Conservation (phyloP, 2,888 invertebrate species). For the Sarcophaga rosellei region DNA sequence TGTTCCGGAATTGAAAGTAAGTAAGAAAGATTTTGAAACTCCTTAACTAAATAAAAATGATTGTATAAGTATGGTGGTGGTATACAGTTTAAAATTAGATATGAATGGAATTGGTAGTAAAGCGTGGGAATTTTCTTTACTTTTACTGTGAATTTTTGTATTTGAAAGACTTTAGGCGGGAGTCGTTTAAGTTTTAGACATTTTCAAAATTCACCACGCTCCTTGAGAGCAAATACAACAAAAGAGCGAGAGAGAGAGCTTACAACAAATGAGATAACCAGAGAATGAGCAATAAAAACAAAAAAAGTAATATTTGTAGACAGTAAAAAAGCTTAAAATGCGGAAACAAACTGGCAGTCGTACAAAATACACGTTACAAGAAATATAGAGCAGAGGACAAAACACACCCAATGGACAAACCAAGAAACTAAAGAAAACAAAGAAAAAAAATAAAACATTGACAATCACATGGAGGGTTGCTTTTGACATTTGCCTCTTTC, state of each 20-base stretch:
- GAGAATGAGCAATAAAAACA: neutral
- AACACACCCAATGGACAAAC: slow-evolving; percentile 60
- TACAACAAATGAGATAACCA: neutral
- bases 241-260: neutral
- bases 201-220: slow-evolving; percentile 50
- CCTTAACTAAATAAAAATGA: no score
- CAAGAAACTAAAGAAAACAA: slow-evolving; percentile 22
- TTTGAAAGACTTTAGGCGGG: slow-evolving; percentile 49
- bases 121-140: slow-evolving; percentile 36
- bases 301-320: slow-evolving; percentile 2
- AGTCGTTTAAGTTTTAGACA: slow-evolving; percentile 35
- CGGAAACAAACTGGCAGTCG: slow-evolving; percentile 44
- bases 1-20: no score
- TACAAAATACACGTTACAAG: slow-evolving; percentile 25
- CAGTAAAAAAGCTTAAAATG: slow-evolving; percentile 47
- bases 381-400: slow-evolving; percentile 32
- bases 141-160: neutral
- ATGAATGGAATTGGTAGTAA: slow-evolving; percentile 3
- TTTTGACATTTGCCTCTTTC: slow-evolving; percentile 61
- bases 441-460: slow-evolving; percentile 41
- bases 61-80: no score
- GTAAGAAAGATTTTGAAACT: no score
- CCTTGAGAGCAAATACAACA: neutral
- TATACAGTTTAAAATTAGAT: no score
- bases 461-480: slow-evolving; percentile 64